Percentiles rank a stretch among this genome's conserved stretches.
Conservation (phyloP, 2,888 invertebrate species). For the Caenorhabditis zanzibari region DNA sequence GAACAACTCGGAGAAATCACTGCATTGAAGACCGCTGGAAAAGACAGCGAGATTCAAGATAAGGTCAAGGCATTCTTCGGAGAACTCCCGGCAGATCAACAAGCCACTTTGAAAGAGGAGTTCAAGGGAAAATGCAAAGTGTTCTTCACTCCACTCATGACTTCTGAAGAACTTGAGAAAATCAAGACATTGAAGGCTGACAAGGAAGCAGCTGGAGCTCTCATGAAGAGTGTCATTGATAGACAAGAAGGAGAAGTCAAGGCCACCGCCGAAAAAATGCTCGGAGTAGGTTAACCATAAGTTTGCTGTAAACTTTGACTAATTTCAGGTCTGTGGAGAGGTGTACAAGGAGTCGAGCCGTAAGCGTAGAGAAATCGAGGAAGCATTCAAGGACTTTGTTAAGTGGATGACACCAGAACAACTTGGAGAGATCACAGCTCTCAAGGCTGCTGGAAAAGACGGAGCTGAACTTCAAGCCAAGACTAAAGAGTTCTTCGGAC, state of each 20-base stretch:
- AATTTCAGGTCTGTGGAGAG: conserved; percentile 44
- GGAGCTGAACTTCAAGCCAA: conserved; percentile 70
- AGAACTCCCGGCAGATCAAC: conserved; percentile 62
- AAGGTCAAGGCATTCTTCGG: conserved; percentile 75
- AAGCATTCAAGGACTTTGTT: conserved; percentile 58
- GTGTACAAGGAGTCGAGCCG: conserved; percentile 41
- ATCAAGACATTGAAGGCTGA: conserved; percentile 52
- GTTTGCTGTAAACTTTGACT: not conserved
- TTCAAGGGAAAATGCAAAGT: conserved; percentile 72
- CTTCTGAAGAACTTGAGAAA: conserved; percentile 55
- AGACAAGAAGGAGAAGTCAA: conserved; percentile 65
- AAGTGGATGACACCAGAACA: conserved; percentile 60
- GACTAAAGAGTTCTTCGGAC: conserved; percentile 71
- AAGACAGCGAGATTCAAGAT: conserved; percentile 69
- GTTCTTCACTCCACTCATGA: conserved; percentile 63
- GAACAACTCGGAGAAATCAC: conserved; percentile 45
- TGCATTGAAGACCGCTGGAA: conserved; percentile 59
- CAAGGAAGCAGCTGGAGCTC: conserved; percentile 43
- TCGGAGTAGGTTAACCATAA: conserved; percentile 8
- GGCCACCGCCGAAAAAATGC: conserved; percentile 63
- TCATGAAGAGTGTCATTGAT: conserved; percentile 58
- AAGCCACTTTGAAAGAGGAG: conserved; percentile 55
- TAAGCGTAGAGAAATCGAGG: conserved; percentile 50
- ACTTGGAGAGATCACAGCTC: conserved; percentile 27
- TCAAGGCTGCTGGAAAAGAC: conserved; percentile 68